Evolutionary conservation across 2,113 vertebrate genomes (phyloP).

Genomic region (Tamias sibiricus): DNA sequence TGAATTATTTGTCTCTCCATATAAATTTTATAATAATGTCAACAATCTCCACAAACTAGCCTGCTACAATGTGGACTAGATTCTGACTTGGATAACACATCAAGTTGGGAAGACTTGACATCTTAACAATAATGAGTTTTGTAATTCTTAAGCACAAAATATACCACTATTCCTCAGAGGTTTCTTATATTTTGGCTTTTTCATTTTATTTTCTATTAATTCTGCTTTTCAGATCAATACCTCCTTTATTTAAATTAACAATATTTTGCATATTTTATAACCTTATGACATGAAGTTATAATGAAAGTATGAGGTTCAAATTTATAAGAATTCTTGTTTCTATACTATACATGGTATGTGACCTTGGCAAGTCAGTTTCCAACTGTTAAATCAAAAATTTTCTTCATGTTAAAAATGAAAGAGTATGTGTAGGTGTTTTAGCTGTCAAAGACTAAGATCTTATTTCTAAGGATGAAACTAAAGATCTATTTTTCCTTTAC

Average conservation of each 20-base stretch:
- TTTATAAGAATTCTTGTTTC: neutral
- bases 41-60: neutral
- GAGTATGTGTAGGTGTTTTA: neutral
- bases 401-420: constrained; percentile 49
- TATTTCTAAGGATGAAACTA: constrained; percentile 19
- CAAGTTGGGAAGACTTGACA: neutral
- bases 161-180: no score
- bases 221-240: neutral
- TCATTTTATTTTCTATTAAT: neutral
- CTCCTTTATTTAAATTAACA: neutral
- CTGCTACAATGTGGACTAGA: neutral
- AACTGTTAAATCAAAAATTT: constrained; percentile 21
- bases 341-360: neutral
- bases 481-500: neutral
- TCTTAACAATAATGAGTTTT: neutral
- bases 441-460: constrained; percentile 40
- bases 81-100: neutral
- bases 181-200: neutral
- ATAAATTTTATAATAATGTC: neutral
- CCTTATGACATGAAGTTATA: neutral
- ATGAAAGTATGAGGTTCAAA: neutral
- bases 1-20: neutral
- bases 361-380: neutral
- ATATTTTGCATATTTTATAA: neutral
- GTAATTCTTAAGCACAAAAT: neutral